Conservation (phyloP, 35 echinoderm and acorn worm genomes). For the Amphiura filiformis region DNA sequence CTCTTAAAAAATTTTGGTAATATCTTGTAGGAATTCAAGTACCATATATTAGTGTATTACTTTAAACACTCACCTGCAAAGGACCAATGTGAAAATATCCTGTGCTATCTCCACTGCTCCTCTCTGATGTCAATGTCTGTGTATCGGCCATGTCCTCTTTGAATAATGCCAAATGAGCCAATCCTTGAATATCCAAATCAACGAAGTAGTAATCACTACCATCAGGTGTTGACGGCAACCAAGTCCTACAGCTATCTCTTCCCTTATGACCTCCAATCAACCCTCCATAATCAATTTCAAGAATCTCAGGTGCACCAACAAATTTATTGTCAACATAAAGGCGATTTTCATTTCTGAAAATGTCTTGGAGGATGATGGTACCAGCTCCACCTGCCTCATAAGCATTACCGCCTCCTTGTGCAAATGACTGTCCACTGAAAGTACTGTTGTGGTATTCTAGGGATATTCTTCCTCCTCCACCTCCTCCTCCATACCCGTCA, state of each 20-base stretch:
- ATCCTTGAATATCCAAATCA: constrained; percentile 43
- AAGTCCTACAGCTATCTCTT: constrained; percentile 59
- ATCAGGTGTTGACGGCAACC: constrained; percentile 49
- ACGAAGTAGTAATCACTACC: constrained; percentile 28
- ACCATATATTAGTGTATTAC: background rate
- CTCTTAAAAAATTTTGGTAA: no score
- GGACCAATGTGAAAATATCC: constrained; percentile 81
- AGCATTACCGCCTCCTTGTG: constrained; percentile 46
- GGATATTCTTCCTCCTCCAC: constrained; percentile 64
- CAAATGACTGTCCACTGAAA: constrained; percentile 28
- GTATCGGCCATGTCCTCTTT: constrained; percentile 18
- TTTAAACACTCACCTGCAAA: constrained; percentile 55
- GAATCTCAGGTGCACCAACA: background rate
- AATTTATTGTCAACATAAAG: constrained; percentile 63
- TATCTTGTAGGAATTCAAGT: no score
- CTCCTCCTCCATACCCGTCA: constrained; percentile 35
- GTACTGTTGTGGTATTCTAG: constrained; percentile 48
- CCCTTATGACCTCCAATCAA: constrained; percentile 31
- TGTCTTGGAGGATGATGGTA: constrained; percentile 57
- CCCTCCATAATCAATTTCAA: constrained; percentile 20
- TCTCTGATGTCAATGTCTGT: constrained; percentile 27
- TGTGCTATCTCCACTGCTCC: constrained; percentile 52
- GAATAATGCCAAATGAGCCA: constrained; percentile 67
- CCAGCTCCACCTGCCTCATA: constrained; percentile 77
- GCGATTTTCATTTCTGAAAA: background rate